Evolutionary conservation across 35 echinoderm and acorn worm species (phyloP).

Genomic region (Patiria miniata): DNA sequence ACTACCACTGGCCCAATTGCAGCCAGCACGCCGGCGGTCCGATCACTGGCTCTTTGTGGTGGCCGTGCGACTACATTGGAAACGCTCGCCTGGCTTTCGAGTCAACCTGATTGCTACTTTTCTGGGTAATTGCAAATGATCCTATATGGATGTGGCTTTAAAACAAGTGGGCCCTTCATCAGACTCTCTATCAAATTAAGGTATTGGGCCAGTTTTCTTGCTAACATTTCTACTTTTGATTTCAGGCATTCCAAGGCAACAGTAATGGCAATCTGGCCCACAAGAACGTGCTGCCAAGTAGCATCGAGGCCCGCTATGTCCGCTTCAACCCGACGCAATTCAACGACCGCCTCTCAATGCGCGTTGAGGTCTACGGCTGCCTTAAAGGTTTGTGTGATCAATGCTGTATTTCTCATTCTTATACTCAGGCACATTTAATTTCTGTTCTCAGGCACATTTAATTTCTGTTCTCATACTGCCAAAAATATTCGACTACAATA

Average conservation of each 20-base stretch:
- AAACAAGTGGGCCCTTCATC: too few species aligned
- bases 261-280: slow-evolving; percentile 31
- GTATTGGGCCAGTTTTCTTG: too few species aligned
- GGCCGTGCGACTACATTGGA: too few species aligned
- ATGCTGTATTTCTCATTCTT: too few species aligned
- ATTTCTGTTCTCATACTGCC: not conserved
- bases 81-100: too few species aligned
- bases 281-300: slow-evolving; percentile 30
- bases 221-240: not conserved
- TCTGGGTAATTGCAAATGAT: too few species aligned
- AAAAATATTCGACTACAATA: not conserved
- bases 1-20: too few species aligned
- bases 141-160: too few species aligned
- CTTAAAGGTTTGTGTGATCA: slow-evolving; percentile 30
- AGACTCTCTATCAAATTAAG: too few species aligned
- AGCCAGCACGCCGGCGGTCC: too few species aligned
- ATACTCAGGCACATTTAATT: not conserved
- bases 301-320: slow-evolving; percentile 39
- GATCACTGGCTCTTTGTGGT: too few species aligned
- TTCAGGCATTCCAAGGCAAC: slow-evolving; percentile 50
- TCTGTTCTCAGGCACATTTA: not conserved
- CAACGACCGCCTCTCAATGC: slow-evolving; percentile 33
- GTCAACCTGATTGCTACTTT: too few species aligned
- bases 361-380: slow-evolving; percentile 61
- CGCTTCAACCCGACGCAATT: slow-evolving; percentile 43